Conservation (phyloP, 2,113 vertebrate species). For the Dasyprocta punctata region DNA sequence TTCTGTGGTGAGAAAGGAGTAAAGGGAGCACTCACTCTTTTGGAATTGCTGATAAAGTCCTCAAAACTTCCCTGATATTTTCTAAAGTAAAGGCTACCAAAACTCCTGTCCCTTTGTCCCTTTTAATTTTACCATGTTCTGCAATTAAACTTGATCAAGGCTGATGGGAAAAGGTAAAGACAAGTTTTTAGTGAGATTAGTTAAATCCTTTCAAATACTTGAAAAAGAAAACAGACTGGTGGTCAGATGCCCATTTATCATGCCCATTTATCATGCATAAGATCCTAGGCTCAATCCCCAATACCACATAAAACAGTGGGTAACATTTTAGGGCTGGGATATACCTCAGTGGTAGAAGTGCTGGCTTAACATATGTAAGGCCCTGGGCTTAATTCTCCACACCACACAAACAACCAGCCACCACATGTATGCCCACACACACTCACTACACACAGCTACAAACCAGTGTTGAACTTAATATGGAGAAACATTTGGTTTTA, state of each 20-base stretch:
- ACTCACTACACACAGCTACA: background rate
- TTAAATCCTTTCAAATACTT: background rate
- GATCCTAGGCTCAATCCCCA: background rate
- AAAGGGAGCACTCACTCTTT: background rate
- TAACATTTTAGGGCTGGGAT: background rate
- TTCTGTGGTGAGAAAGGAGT: background rate
- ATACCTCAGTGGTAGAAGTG: background rate
- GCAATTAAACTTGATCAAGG: constrained; percentile 21
- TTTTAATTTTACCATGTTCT: constrained; percentile 51
- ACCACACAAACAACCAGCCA: background rate
- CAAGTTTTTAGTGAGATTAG: background rate
- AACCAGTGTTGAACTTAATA: background rate
- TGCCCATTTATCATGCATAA: background rate
- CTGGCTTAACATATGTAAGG: background rate
- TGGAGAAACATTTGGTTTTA: background rate
- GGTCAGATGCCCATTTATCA: background rate
- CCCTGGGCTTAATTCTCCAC: background rate
- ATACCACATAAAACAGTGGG: background rate
- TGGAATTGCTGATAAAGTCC: background rate
- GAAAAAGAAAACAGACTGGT: background rate
- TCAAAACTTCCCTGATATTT: background rate
- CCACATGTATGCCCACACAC: background rate
- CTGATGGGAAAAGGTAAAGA: constrained; percentile 47
- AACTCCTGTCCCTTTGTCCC: constrained; percentile 43
- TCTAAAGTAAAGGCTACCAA: background rate